Base-by-base conservation (phyloP, 2,113 vertebrate genomes). In the Leptodactylus fuscus region DNA sequence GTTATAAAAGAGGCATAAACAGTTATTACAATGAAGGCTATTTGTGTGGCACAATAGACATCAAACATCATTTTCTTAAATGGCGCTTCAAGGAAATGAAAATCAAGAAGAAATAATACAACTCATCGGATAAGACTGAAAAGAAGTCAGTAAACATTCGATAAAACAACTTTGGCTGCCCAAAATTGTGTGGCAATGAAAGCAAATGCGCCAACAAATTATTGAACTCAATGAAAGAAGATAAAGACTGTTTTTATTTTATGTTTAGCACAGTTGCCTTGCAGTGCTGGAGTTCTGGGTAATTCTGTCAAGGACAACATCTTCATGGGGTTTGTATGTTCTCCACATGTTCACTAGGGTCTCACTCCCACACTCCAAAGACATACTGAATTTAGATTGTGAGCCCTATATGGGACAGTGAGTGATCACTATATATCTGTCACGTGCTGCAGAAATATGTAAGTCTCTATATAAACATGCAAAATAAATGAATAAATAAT, bases 21-120 rank as follows among this genome's bases (percentile, higher is more conserved):
- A 5, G 34, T 34, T 78, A 38, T 41, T 79, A 51, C 18, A 15
- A 36, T 24, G 20, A 7, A 53, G 18, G 20, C 27, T 55, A 55
- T 36, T 53, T 55, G 75, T 55, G 75, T 78, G 75, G 75, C 75
- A 53, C 29, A 53, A 36, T n/a, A 36, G 41, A 53, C 74, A 76
- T 51, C 24, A 53, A 53, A 53, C 46, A 51, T 51, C 6, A 53
- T 13, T 16, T 16, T 34, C n/a, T 34, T 78, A 55, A 78, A 20
- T 78, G 16, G 18, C 12, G 20, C 32, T 6, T n/a, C 55, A 53
- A 53, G 10, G 62, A 67, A 67, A 67, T 67, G 29, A 34, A 67
- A 67, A 67, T 67, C n/a, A 67, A 69, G 65, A 22, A 53, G 29
- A 53, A 73, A 73, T n/a, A 24, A 44, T 12, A 73, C 44, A 73